Evolutionary conservation across 23 tunicate genomes (phyloP).

Genomic region (Trididemnum nubilum): DNA sequence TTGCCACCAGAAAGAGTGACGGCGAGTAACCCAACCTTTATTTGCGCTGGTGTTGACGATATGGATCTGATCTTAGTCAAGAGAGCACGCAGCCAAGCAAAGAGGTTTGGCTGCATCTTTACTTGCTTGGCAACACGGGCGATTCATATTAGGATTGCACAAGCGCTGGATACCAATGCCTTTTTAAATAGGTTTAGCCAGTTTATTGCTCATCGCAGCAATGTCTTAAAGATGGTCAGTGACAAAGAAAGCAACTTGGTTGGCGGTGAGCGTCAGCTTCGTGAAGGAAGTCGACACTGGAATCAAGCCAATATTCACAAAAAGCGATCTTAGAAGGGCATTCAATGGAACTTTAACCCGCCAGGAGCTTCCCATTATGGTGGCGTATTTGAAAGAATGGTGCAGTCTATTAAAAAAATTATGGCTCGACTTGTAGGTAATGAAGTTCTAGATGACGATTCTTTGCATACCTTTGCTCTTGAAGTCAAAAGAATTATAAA

Average conservation of each 20-base stretch:
- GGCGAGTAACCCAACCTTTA: slow-evolving; percentile 24
- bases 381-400: slow-evolving; percentile 33
- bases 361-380: slow-evolving; percentile 1
- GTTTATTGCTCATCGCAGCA: slow-evolving; percentile 21
- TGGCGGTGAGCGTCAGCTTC: slow-evolving; percentile 26
- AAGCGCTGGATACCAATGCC: slow-evolving; percentile 22
- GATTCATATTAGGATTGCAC: slow-evolving; percentile 35
- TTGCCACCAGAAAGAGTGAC: slow-evolving; percentile 28
- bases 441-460: neutral
- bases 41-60: slow-evolving; percentile 13
- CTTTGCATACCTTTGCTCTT: neutral
- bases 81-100: slow-evolving; percentile 39
- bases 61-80: slow-evolving; percentile 43
- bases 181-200: slow-evolving; percentile 32
- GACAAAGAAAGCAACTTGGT: slow-evolving; percentile 40
- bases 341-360: slow-evolving; percentile 15
- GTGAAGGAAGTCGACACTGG: slow-evolving; percentile 6
- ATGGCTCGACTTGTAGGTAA: neutral
- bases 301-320: slow-evolving; percentile 19
- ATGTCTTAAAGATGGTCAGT: neutral
- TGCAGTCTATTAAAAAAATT: slow-evolving; percentile 24
- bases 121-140: slow-evolving; percentile 53
- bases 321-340: neutral
- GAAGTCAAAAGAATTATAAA: slow-evolving; percentile 9
- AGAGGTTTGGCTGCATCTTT: slow-evolving; percentile 51